Evolutionary conservation across 1,140 invertebrate genomes (phyloP).

Genomic region (Lanistes nyassanus): DNA sequence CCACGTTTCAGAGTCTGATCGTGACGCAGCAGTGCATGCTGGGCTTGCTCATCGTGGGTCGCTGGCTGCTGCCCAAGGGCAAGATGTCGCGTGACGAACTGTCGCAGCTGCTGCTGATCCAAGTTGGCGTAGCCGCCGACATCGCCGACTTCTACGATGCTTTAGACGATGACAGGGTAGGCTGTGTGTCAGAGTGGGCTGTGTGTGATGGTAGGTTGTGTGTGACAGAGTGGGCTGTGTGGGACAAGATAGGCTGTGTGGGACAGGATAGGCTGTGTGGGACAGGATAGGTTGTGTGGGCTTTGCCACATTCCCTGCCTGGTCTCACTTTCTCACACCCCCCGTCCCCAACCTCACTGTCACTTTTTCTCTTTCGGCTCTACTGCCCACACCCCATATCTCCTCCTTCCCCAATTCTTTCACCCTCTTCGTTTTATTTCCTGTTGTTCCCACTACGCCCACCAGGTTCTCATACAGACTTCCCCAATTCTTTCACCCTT

Average conservation of each 20-base stretch:
- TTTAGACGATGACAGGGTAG: conserved; percentile 68
- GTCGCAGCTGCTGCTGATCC: conserved; percentile 83
- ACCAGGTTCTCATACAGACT: background rate
- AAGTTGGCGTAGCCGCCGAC: conserved; percentile 82
- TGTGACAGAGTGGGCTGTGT: conserved; percentile 4
- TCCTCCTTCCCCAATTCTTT: no score
- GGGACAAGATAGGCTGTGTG: no score
- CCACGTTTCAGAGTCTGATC: background rate
- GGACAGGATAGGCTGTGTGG: no score
- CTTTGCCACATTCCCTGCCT: no score
- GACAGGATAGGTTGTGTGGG: no score
- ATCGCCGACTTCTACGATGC: conserved; percentile 95
- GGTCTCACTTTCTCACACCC: no score
- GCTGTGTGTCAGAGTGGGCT: background rate
- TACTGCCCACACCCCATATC: no score
- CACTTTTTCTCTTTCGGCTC: no score
- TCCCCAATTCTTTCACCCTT: background rate
- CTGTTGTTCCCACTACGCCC: background rate
- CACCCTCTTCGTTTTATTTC: background rate
- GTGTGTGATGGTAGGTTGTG: background rate
- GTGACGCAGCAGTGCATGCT: conserved; percentile 84
- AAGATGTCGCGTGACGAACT: conserved; percentile 88
- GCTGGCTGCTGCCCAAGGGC: conserved; percentile 87
- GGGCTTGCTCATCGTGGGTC: conserved; percentile 84
- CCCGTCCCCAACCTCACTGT: no score